Conservation (phyloP, 2,888 invertebrate genomes). For the Esperia sulphurella region DNA sequence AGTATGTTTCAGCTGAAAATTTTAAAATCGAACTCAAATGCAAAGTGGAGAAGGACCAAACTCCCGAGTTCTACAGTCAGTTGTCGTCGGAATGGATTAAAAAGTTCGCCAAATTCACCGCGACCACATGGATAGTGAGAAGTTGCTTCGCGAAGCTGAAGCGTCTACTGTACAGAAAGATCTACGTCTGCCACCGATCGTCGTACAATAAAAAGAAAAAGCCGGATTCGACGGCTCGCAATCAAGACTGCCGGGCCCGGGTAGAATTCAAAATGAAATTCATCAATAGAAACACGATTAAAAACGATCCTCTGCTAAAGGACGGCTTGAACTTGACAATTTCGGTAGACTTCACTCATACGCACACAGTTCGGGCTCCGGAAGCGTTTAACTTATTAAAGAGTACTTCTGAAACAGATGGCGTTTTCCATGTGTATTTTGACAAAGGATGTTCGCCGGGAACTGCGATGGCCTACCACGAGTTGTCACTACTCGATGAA, state of each 20-base stretch:
- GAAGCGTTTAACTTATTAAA: conserved; percentile 21
- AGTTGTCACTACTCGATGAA: conserved; percentile 19
- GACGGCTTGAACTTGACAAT: conserved; percentile 30
- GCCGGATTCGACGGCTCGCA: conserved; percentile 7
- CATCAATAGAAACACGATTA: conserved; percentile 29
- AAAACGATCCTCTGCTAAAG: conserved; percentile 26
- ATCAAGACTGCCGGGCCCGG: conserved; percentile 30
- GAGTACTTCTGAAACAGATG: conserved; percentile 24
- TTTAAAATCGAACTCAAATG: conserved; percentile 26
- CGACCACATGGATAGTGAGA: conserved; percentile 32
- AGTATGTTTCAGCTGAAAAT: conserved; percentile 28
- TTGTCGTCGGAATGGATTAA: conserved; percentile 28
- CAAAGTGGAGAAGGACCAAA: conserved; percentile 19
- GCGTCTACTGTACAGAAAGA: conserved; percentile 29
- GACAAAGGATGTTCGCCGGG: conserved; percentile 19
- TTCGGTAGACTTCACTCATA: conserved; percentile 28
- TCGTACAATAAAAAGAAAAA: conserved; percentile 25
- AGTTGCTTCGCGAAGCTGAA: conserved; percentile 23
- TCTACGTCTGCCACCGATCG: conserved; percentile 29
- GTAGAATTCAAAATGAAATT: conserved; percentile 36
- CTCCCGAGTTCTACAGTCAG: conserved; percentile 20
- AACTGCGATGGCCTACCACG: conserved; percentile 25
- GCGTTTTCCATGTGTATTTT: conserved; percentile 22
- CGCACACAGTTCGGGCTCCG: conserved; percentile 23
- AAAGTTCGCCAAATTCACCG: conserved; percentile 34